phyloP scores from a whole-genome alignment of 2,888 invertebrate genomes.

The Spisula subtruncata region DNA sequence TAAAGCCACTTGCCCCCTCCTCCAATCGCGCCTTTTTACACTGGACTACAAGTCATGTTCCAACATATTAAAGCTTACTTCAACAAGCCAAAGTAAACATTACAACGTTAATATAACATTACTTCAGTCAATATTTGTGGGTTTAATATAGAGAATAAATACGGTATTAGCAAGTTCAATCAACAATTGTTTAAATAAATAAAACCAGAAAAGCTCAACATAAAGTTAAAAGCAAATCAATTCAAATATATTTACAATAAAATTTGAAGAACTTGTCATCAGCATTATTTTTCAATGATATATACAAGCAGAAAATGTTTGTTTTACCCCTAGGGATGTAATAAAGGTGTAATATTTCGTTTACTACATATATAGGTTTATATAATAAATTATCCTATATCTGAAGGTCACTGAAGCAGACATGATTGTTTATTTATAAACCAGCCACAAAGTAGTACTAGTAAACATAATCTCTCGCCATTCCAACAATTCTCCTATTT shows the following conservation, averaged over 20 bases:
- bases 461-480: not conserved
- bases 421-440: not conserved
- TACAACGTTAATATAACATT: not conserved
- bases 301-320: not conserved
- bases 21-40: too few species aligned
- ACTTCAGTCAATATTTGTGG: not conserved
- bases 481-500: not conserved
- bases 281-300: not conserved
- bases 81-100: not conserved
- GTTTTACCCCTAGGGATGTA: not conserved
- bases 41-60: not conserved
- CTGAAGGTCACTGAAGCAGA: not conserved
- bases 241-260: constrained; percentile 6
- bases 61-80: not conserved
- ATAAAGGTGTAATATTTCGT: not conserved
- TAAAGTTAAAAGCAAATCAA: not conserved
- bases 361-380: not conserved
- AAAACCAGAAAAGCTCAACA: not conserved
- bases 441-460: not conserved
- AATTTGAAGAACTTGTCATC: not conserved
- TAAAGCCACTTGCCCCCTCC: too few species aligned
- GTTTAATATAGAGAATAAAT: not conserved
- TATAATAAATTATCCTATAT: not conserved
- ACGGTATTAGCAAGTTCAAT: not conserved
- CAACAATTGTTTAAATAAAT: not conserved